Evolutionary conservation across 1,140 invertebrate species (phyloP).

Genomic region (Drosophila tristis): DNA sequence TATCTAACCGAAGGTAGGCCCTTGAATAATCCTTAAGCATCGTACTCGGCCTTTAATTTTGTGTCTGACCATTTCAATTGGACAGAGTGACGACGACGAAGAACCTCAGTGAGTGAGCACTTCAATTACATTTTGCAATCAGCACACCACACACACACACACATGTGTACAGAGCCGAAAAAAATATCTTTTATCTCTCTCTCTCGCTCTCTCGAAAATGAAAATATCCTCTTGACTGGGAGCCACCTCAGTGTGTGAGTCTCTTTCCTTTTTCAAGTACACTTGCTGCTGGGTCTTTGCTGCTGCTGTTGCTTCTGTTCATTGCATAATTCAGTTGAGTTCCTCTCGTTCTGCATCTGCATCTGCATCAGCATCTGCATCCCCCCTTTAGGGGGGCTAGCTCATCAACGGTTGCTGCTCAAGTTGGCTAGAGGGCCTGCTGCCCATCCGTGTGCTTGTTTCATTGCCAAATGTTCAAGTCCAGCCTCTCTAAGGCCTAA

Average conservation of each 20-base stretch:
- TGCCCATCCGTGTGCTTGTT: neutral
- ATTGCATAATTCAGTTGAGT: constrained; percentile 57
- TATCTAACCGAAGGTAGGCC: no score
- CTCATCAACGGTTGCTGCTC: constrained; percentile 32
- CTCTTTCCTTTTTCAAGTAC: constrained; percentile 12
- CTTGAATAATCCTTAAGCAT: no score
- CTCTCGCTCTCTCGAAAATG: constrained; percentile 9
- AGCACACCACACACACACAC: constrained; percentile 6
- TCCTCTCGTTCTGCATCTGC: constrained; percentile 17
- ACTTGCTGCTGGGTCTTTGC: constrained; percentile 11
- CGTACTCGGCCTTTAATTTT: constrained; percentile 1
- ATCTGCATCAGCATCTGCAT: neutral
- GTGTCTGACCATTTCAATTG: constrained; percentile 26
- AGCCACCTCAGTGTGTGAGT: constrained; percentile 2
- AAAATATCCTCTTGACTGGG: constrained; percentile 40
- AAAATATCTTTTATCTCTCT: constrained; percentile 18
- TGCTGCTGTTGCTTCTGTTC: constrained; percentile 23
- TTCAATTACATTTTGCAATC: constrained; percentile 58
- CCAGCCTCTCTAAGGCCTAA: constrained; percentile 9
- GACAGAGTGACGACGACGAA: constrained; percentile 29
- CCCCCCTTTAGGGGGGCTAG: constrained; percentile 15
- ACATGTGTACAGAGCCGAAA: constrained; percentile 3
- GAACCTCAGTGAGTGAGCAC: constrained; percentile 26
- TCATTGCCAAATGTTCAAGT: constrained; percentile 42
- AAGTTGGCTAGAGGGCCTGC: constrained; percentile 14